Evolutionary conservation across 2,888 invertebrate species (phyloP), one percentile per base, ranked within the genome.

Genomic region (Acanthosepion esculentum): DNA sequence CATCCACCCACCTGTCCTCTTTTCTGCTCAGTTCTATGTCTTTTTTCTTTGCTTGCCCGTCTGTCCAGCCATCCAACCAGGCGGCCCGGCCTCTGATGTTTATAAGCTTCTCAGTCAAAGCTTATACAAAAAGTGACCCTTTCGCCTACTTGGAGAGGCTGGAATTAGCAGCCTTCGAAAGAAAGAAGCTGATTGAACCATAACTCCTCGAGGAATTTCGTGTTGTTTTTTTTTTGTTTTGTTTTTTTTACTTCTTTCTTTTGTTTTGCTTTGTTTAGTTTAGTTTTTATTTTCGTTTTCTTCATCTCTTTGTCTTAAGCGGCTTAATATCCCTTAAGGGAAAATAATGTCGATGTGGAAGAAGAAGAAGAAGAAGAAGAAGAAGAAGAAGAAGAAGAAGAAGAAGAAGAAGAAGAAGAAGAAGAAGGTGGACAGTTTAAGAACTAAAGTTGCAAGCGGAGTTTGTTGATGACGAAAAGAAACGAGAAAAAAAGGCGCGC

Each of bases 121-220:
- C 78, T n/a, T n/a, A 3, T 78, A n/a, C 78, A n/a, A 78, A 33
- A 78, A 78, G 15, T 15, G 78, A n/a, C 33, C n/a, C 15, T 78
- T 78, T 78, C n/a, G 78, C n/a, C n/a, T 78, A n/a, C n/a, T 78
- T 78, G 12, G 78, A 78, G 78, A 78, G n/a, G n/a, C 78, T 78
- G 78, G 78, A 78, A 78, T 78, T 78, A 78, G 78, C 78, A 12
- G 78, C 18, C 15, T 78, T 15, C 78, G 12, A 78, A 78, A 78
- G 29, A 78, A 78, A 78, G 78, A n/a, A n/a, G 78, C 4, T 78
- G n/a, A 78, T 78, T 78, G 78, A 78, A 78, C n/a, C 0, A 18
- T 78, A n/a, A 78, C 78, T 78, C 78, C 78, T n/a, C 78, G 78
- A 78, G 78, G 78, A 78, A 78, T 78, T 78, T 78, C 78, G 78